phyloP scores from a whole-genome alignment of 2,797 vertebrate species.

The Tangara arthus region DNA sequence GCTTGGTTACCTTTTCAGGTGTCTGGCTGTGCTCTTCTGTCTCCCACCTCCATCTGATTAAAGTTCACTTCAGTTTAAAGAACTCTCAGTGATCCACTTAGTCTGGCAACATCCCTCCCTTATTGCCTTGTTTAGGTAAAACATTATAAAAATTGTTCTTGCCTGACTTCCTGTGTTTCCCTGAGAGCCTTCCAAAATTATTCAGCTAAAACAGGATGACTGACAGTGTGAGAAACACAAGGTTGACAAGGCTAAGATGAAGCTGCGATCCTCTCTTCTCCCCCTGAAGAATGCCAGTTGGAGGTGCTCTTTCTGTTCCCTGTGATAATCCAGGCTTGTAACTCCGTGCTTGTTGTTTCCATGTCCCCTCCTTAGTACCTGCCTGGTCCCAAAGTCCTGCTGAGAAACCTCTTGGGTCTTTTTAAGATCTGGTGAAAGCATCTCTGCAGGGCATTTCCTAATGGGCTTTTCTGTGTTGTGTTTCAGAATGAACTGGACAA shows the following conservation, averaged over 20 bases:
- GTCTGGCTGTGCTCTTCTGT: neutral
- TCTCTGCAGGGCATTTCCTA: neutral
- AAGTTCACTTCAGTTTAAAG: constrained; percentile 37
- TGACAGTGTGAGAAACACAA: constrained; percentile 59
- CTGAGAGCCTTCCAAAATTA: constrained; percentile 56
- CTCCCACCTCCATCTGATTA: neutral
- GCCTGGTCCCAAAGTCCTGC: neutral
- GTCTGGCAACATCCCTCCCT: constrained; percentile 41
- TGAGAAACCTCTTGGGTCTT: neutral
- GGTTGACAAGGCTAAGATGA: constrained; percentile 48
- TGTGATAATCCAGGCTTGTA: neutral
- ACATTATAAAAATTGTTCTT: constrained; percentile 48
- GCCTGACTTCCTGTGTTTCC: constrained; percentile 54
- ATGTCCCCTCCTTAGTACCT: neutral
- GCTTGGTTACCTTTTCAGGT: neutral
- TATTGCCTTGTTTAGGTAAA: constrained; percentile 64
- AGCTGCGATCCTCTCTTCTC: neutral
- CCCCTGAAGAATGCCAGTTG: neutral
- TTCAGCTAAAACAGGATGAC: constrained; percentile 57
- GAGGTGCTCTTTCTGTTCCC: constrained; percentile 6
- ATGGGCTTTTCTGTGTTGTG: constrained; percentile 15
- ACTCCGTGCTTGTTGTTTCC: neutral
- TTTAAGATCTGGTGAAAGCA: neutral
- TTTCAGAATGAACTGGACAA: constrained; percentile 90
- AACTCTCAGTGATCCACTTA: neutral